phyloP scores from a whole-genome alignment of 2,113 vertebrate species.

The Cygnus atratus region DNA sequence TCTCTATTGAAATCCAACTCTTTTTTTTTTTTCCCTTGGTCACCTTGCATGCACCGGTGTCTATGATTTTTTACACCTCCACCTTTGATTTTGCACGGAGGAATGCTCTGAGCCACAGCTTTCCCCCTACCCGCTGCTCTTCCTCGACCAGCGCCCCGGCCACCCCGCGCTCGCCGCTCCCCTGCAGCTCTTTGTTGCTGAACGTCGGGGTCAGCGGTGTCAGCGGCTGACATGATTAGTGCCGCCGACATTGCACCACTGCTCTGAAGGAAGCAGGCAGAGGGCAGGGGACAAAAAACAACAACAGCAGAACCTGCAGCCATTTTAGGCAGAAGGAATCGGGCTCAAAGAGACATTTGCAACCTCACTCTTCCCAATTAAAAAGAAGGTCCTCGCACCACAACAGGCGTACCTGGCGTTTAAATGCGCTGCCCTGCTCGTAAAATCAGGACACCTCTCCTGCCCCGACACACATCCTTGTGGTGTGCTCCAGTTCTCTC shows the following conservation, averaged over 20 bases:
- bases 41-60: not conserved
- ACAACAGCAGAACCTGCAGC: not conserved
- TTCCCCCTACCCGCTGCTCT: not conserved
- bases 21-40: not conserved
- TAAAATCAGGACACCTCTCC: not conserved
- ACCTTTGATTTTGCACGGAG: not conserved
- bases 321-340: conserved; percentile 5
- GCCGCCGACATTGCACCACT: conserved; percentile 58
- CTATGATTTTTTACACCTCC: not conserved
- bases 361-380: not conserved
- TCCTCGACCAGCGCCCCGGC: not conserved
- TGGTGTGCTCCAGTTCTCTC: not conserved
- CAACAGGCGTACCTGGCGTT: fast-evolving
- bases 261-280: conserved; percentile 38
- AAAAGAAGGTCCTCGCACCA: conserved; percentile 5
- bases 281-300: not conserved
- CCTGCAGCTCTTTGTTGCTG: conserved; percentile 55
- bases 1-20: not conserved
- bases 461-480: not conserved
- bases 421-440: not conserved
- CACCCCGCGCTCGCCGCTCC: not conserved
- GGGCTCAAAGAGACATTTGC: not conserved
- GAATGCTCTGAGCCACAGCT: not conserved
- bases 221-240: conserved; percentile 61
- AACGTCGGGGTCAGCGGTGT: conserved; percentile 61